phyloP scores from a whole-genome alignment of 2,797 vertebrate genomes.

The Pelobates cultripes region DNA sequence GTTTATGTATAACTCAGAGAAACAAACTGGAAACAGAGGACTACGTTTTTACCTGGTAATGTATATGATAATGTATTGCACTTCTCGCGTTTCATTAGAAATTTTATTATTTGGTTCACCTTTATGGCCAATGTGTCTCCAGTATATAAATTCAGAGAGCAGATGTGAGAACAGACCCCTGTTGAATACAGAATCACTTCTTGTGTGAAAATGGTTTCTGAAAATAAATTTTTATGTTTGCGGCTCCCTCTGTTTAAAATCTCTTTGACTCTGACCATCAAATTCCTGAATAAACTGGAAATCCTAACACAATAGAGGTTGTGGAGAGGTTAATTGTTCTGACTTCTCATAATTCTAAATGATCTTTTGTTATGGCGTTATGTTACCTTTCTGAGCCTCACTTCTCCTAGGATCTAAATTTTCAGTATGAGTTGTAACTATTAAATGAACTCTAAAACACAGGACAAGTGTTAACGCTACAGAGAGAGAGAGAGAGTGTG shows the following conservation, averaged over 20 bases:
- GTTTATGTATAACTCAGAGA: not conserved
- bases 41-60: not conserved
- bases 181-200: not conserved
- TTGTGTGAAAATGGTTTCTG: not conserved
- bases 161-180: not conserved
- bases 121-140: not conserved
- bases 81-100: not conserved
- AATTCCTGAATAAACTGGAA: not conserved
- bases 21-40: not conserved
- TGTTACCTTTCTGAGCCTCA: too few species aligned
- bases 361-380: too few species aligned
- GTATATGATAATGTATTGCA: not conserved
- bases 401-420: too few species aligned
- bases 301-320: not conserved
- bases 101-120: not conserved
- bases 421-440: too few species aligned
- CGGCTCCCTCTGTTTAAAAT: not conserved
- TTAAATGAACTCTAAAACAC: too few species aligned
- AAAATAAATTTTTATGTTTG: not conserved
- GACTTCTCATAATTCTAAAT: too few species aligned
- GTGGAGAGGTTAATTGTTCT: not conserved
- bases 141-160: not conserved
- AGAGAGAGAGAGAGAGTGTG: too few species aligned
- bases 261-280: not conserved
- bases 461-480: too few species aligned